Evolutionary conservation across 2,888 invertebrate species (phyloP).

Genomic region (Dusona sp.): DNA sequence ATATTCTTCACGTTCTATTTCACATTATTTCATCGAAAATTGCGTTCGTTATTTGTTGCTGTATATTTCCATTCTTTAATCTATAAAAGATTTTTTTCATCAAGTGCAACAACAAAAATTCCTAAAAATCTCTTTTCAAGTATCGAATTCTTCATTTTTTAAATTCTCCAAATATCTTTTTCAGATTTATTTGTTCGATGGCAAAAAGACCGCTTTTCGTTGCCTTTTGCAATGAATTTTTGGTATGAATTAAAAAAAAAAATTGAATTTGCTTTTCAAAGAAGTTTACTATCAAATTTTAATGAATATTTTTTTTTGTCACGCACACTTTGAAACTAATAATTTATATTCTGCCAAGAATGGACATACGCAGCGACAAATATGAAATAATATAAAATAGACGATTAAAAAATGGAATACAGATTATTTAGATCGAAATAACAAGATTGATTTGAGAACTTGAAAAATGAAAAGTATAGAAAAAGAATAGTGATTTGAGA

Average conservation of each 20-base stretch:
- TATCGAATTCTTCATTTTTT: background rate
- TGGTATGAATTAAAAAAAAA: background rate
- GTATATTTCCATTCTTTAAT: background rate
- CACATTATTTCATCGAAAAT: background rate
- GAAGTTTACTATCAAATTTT: background rate
- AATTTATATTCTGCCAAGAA: background rate
- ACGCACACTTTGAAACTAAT: too few relatives aligned
- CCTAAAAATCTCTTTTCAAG: background rate
- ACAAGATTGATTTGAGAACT: background rate
- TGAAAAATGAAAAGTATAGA: background rate
- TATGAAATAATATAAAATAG: background rate
- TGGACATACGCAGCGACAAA: background rate
- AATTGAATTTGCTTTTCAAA: background rate
- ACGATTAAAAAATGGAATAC: background rate
- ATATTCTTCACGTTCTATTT: background rate
- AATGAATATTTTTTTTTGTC: background rate
- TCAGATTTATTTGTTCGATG: too few relatives aligned
- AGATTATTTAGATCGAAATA: background rate
- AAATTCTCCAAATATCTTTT: background rate
- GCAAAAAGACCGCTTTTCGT: background rate
- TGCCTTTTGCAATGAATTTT: background rate
- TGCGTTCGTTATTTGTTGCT: background rate
- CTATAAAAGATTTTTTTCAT: background rate
- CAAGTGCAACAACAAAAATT: background rate
- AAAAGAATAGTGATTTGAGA: background rate